Evolutionary conservation across 2,113 vertebrate species (phyloP).

Genomic region (Anser brachyrhynchus): DNA sequence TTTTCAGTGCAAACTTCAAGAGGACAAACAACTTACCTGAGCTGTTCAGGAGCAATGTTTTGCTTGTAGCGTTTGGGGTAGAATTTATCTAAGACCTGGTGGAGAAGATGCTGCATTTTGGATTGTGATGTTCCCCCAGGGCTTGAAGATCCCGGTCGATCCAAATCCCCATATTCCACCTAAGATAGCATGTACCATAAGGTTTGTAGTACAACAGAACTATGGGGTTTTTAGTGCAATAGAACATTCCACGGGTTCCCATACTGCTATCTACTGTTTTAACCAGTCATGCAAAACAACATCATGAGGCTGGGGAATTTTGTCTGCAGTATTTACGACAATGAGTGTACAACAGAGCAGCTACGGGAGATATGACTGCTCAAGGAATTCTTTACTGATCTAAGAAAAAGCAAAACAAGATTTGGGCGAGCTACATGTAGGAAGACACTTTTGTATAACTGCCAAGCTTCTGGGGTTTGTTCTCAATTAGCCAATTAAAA

Average conservation of each 20-base stretch:
- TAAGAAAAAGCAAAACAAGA: neutral
- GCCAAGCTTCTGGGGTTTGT: neutral
- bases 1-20: neutral
- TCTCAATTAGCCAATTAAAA: neutral
- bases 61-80: conserved; percentile 88
- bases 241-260: neutral
- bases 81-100: conserved; percentile 87
- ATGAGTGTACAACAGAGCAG: neutral
- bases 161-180: conserved; percentile 88
- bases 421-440: neutral
- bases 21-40: conserved; percentile 75
- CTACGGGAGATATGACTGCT: neutral
- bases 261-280: neutral
- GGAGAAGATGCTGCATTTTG: conserved; percentile 85
- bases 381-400: neutral
- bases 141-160: conserved; percentile 73
- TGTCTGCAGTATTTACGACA: neutral
- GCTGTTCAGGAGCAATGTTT: conserved; percentile 80
- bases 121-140: conserved; percentile 73
- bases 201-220: neutral
- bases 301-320: neutral
- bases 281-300: neutral
- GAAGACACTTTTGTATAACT: neutral
- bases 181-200: neutral
- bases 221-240: neutral